Conservation (phyloP, 2,888 invertebrate genomes). For the Choreutis nemorana region DNA sequence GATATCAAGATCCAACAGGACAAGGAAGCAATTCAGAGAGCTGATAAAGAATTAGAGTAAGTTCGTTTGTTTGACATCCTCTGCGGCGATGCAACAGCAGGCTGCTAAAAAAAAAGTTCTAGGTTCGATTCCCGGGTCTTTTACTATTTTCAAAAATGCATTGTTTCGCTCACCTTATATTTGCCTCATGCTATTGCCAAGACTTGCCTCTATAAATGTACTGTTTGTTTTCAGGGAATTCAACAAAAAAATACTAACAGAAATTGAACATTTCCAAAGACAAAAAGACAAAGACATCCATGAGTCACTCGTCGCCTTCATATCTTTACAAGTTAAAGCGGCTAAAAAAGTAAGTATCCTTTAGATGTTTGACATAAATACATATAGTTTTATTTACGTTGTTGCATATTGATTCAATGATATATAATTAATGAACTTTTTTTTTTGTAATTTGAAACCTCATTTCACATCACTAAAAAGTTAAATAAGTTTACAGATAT, state of each 20-base stretch:
- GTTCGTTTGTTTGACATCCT: slow-evolving; percentile 18
- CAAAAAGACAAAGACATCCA: slow-evolving; percentile 76
- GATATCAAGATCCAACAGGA: slow-evolving; percentile 73
- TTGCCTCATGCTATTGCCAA: too few species aligned
- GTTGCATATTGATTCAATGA: too few species aligned
- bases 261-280: slow-evolving; percentile 76
- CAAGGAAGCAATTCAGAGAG: slow-evolving; percentile 62
- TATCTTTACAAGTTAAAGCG: slow-evolving; percentile 75
- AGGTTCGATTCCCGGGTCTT: too few species aligned
- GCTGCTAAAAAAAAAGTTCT: too few species aligned
- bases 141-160: too few species aligned
- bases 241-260: slow-evolving; percentile 70
- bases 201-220: too few species aligned
- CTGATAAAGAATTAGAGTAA: slow-evolving; percentile 69
- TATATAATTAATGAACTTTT: too few species aligned
- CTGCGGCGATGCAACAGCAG: too few species aligned
- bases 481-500: too few species aligned
- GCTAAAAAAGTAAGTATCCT: slow-evolving; percentile 72
- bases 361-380: neutral
- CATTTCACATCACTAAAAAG: neutral
- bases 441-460: too few species aligned
- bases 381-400: too few species aligned
- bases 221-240: slow-evolving; percentile 67
- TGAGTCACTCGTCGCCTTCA: slow-evolving; percentile 74
- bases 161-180: too few species aligned